Conservation (phyloP, 2,797 vertebrate species). For the Muscicapa striata region DNA sequence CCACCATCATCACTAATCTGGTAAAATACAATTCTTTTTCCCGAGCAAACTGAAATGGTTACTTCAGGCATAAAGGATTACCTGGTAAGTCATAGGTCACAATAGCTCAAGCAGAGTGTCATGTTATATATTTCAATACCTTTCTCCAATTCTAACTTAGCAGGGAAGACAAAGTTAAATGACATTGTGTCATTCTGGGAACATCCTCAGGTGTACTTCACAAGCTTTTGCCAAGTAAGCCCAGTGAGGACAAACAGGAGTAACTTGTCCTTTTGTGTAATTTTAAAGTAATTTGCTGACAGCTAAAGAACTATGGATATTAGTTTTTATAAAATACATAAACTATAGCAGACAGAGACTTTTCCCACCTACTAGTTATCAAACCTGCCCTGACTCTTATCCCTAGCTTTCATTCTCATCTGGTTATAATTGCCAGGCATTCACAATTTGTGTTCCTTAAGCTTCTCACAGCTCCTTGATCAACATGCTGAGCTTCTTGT, state of each 20-base stretch:
- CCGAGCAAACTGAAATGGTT: neutral
- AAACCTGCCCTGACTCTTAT: neutral
- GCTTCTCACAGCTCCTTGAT: neutral
- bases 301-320: neutral
- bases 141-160: neutral
- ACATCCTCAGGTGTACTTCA: neutral
- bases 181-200: neutral
- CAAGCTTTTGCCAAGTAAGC: neutral
- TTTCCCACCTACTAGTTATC: neutral
- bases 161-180: neutral
- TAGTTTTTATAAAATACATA: neutral
- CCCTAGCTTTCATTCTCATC: neutral
- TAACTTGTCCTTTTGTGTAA: neutral
- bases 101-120: neutral
- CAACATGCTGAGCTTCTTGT: neutral
- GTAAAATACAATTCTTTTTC: neutral
- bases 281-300: slow-evolving; percentile 17
- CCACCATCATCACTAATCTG: neutral
- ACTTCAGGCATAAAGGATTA: neutral
- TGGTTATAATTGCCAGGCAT: neutral
- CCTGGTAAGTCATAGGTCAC: neutral
- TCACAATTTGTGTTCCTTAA: neutral
- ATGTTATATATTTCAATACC: neutral
- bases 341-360: neutral
- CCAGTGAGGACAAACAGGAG: neutral